Evolutionary conservation across 2,797 vertebrate species (phyloP).

Genomic region (Phrynocephalus vlangalii): DNA sequence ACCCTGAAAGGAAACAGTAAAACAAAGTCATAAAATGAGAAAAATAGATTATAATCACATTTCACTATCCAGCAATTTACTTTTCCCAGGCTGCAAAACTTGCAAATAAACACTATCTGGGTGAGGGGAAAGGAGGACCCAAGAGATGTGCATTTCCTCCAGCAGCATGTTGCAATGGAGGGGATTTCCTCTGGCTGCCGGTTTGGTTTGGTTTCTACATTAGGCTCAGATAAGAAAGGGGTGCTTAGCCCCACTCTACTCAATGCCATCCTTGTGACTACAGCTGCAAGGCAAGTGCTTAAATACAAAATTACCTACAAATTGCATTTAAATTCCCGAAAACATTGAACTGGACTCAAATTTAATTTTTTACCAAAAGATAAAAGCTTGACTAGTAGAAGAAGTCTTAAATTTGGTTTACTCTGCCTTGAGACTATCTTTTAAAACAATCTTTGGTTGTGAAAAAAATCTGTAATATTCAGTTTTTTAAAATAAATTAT

Average conservation of each 20-base stretch:
- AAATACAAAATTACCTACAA: not conserved
- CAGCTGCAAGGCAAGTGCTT: not conserved
- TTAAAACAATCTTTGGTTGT: not conserved
- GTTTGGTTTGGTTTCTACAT: not conserved
- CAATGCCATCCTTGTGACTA: not conserved
- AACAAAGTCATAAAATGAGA: not conserved
- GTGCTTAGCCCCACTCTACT: not conserved
- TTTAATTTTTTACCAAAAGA: not conserved
- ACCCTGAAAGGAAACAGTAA: conserved; percentile 78
- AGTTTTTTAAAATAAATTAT: not conserved
- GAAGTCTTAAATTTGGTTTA: not conserved
- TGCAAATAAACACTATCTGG: not conserved
- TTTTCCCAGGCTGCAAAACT: not conserved
- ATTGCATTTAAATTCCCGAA: not conserved
- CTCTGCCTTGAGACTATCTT: not conserved
- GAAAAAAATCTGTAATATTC: not conserved
- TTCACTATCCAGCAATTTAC: not conserved
- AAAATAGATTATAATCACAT: not conserved
- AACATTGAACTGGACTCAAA: not conserved
- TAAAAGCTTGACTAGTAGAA: not conserved
- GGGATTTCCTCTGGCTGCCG: not conserved
- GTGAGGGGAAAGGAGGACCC: not conserved
- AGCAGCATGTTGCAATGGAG: not conserved
- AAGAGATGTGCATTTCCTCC: not conserved
- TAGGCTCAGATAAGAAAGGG: not conserved